Evolutionary conservation across 2,888 invertebrate genomes (phyloP).

Genomic region (Sussaba pulchella): DNA sequence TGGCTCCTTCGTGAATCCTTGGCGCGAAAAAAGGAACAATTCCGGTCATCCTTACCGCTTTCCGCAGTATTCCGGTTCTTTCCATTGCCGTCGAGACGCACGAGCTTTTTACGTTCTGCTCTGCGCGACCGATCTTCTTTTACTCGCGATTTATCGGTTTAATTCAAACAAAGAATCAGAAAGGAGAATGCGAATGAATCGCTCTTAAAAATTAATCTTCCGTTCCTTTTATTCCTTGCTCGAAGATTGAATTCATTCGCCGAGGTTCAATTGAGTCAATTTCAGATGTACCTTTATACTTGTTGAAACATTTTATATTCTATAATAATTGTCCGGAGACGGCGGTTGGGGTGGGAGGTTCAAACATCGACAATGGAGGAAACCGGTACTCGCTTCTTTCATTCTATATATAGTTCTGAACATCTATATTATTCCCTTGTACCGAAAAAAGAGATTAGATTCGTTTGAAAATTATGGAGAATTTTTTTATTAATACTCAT

Average conservation of each 20-base stretch:
- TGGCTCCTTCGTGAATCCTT: slow-evolving; percentile 54
- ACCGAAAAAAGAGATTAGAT: not conserved
- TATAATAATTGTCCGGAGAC: not conserved
- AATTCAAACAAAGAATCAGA: slow-evolving; percentile 4
- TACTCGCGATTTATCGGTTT: slow-evolving; percentile 37
- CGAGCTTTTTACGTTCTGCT: slow-evolving; percentile 16
- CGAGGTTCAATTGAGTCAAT: not conserved
- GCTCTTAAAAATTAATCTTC: slow-evolving; percentile 13
- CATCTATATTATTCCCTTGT: not conserved
- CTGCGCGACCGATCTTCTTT: slow-evolving; percentile 19
- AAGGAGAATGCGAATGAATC: not conserved
- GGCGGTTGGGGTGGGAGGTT: too few species aligned
- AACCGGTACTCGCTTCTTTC: too few species aligned
- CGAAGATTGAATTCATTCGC: not conserved
- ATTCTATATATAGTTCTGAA: too few species aligned
- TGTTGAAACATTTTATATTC: not conserved
- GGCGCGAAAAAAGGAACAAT: slow-evolving; percentile 55
- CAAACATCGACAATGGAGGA: too few species aligned
- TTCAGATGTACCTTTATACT: not conserved
- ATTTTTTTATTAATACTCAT: not conserved
- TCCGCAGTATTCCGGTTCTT: slow-evolving; percentile 30
- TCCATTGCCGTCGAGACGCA: slow-evolving; percentile 30
- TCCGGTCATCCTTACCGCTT: slow-evolving; percentile 51
- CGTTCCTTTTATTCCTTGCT: not conserved
- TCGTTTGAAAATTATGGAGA: not conserved